Conservation (phyloP, 2,113 vertebrate genomes). For the Turdus rufiventris region DNA sequence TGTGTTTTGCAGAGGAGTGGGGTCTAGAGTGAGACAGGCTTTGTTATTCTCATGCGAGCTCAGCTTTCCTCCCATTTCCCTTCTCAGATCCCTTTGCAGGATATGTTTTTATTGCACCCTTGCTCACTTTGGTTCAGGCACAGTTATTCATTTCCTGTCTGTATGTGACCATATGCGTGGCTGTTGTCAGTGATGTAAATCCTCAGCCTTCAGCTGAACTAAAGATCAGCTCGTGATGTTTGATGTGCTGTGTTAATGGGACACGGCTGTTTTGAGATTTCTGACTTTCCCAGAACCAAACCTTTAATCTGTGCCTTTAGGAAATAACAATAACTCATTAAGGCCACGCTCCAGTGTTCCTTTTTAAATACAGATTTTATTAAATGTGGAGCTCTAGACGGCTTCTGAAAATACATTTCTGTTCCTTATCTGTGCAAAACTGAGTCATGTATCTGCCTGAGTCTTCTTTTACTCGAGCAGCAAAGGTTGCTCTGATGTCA, state of each 20-base stretch:
- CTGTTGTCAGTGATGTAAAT: slow-evolving; percentile 24
- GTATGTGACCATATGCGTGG: neutral
- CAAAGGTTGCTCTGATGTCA: slow-evolving; percentile 19
- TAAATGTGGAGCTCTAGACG: neutral
- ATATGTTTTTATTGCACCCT: slow-evolving; percentile 35
- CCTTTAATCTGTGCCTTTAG: neutral
- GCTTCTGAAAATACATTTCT: neutral
- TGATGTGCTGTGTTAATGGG: slow-evolving; percentile 18
- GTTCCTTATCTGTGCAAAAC: neutral
- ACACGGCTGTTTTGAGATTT: neutral
- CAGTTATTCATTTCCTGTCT: slow-evolving; percentile 47
- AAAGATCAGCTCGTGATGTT: neutral
- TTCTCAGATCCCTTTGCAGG: neutral
- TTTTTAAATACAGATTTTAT: slow-evolving; percentile 10
- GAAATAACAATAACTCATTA: slow-evolving; percentile 22
- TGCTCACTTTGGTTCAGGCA: neutral
- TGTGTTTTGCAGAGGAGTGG: neutral
- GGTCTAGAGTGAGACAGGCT: neutral
- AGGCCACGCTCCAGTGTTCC: neutral
- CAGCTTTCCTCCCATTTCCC: slow-evolving; percentile 35
- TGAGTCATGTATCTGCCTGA: neutral
- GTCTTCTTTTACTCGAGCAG: neutral
- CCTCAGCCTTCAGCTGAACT: neutral
- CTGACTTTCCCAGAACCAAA: neutral
- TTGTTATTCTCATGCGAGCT: slow-evolving; percentile 17